These are phyloP conservation scores for Adelosebastes latens DNA, from an alignment of 2,797 vertebrate genomes.

Conservation along the genomic window DNA sequence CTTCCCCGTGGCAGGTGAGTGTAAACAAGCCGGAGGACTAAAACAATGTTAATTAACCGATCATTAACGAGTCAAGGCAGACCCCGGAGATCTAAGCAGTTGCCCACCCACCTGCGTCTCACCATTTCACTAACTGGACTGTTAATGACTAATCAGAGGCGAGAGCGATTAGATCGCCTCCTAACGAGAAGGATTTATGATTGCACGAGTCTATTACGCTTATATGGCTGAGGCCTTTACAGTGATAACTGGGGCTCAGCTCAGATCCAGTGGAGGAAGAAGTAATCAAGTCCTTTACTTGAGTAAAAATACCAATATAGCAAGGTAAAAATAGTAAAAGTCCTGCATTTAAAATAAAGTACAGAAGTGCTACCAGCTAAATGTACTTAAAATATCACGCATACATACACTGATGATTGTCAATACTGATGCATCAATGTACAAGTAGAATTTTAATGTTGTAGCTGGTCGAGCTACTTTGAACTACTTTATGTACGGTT, in stretches of 20 bases:
- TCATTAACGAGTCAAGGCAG: slow-evolving; percentile 75
- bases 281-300: background rate
- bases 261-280: background rate
- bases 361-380: background rate
- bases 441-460: background rate
- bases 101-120: slow-evolving; percentile 79
- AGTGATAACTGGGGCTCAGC: slow-evolving; percentile 16
- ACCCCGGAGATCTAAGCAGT: slow-evolving; percentile 74
- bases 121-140: slow-evolving; percentile 79
- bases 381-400: background rate
- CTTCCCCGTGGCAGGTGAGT: slow-evolving; percentile 67
- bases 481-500: background rate
- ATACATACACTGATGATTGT: background rate
- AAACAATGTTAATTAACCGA: slow-evolving; percentile 81
- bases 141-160: slow-evolving; percentile 82
- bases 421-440: background rate
- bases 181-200: slow-evolving; percentile 81
- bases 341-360: background rate
- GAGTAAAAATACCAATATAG: background rate
- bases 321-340: background rate
- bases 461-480: background rate
- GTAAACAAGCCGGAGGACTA: slow-evolving; percentile 73
- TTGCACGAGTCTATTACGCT: slow-evolving; percentile 53
- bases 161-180: slow-evolving; percentile 72
- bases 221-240: slow-evolving; percentile 34